Base-by-base conservation (phyloP, 2,113 vertebrate species). In the Ptilonorhynchus violaceus region DNA sequence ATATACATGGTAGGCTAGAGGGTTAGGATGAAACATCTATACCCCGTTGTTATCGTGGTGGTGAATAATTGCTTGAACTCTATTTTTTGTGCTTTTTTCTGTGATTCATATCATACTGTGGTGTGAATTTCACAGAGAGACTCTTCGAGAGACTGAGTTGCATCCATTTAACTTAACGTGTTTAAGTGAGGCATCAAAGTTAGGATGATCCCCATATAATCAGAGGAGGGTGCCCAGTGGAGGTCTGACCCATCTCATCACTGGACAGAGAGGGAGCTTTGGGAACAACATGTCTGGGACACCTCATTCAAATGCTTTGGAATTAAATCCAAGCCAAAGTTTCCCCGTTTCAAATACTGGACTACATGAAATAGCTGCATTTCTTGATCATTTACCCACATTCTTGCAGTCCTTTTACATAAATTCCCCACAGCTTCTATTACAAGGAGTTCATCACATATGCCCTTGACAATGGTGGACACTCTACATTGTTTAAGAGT, bases 81-180 rank as follows among this genome's bases (percentile, higher is more conserved):
- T 74, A 17, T 41, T 80, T 85, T 79, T 84, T 28, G 6, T 86
- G 49, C 44, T 81, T 68, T 85, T 81, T 39, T 41, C 50, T 79
- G 17, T 87, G 24, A 59, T 41, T 56, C 14, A 2, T 68, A 9
- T 14, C 9, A 41, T 69, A 33, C 4, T 72, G 10, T 44, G 20
- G 7, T 89, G 33, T 55, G 30, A 55, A 79, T 81, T 67, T 89
- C 41, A 20, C 15, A 20, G 15, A 27, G 30, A 46, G 9, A 39
- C 42, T 42, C 28, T 58, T 82, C 0, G 0, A 75, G 24, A 81
- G 16, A 60, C 59, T 46, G 1, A 0, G 9, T n/a, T 66, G 37
- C 20, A 44, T 77, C 59, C 28, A 7, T 70, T 68, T 37, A 49
- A 49, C 47, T 67, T 64, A 30, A 46, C 47, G 58, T 11, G 22